Base-by-base conservation (phyloP, 1,140 invertebrate species). In the Polyergus mexicanus region DNA sequence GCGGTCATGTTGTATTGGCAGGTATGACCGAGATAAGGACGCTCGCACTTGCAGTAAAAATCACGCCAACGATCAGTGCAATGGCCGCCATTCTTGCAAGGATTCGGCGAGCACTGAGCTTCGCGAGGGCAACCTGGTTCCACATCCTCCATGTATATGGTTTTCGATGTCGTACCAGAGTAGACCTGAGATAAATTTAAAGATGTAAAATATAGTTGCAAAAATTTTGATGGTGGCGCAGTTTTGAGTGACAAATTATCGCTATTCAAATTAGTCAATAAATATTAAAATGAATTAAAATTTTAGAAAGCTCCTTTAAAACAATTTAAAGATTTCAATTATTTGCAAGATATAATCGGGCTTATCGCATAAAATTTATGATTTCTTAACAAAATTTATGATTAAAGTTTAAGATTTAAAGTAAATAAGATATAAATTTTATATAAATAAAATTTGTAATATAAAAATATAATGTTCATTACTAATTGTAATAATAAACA, bases 1-100 rank as follows among this genome's bases (percentile, higher is more conserved):
- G 98, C 98, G 22, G 97, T 98, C 94, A 98, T 95, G 97, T 98
- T 98, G 93, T 98, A 97, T 94, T 98, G 97, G 93, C 98, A 99
- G 2, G 96, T 97, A 84, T 97, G 96, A 5, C 98, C 98, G 3
- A 99, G 96, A 94, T 97, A 98, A 0, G 98, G 98, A 84, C 98
- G 95, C 63, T 97, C 96, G 94, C 98, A 99, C 54, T 96, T 96
- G 94, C 98, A 99, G 63, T 96, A 96, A 93, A 97, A 99, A n/a
- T 96, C 96, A 74, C 96, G 96, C 98, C 98, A 99, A 80, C 97
- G 95, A 95, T 99, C 98, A 0, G 97, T 97, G 94, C 98, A 99
- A 86, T 96, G 96, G 0, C 98, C 99, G 80, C 97, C 97, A 83
- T 98, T 98, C 89, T 97, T 96, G 93, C 98, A 99, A 0, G 98